phyloP scores from a whole-genome alignment of 2,888 invertebrate species.

The Papilio protenor region DNA sequence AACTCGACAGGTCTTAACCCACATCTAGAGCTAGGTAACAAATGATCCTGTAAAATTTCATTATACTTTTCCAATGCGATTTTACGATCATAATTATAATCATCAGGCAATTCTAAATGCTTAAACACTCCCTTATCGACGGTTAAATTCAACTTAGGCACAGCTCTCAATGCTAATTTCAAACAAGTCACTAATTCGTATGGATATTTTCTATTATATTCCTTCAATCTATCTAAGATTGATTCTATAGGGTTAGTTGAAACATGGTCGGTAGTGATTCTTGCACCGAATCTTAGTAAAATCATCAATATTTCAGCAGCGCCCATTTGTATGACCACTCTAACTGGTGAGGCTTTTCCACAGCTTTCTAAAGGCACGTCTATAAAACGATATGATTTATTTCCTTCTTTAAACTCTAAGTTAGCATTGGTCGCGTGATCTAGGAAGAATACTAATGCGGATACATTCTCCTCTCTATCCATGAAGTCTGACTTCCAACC shows the following conservation, averaged over 20 bases:
- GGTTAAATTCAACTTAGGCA: constrained; percentile 84
- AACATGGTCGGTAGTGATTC: constrained; percentile 83
- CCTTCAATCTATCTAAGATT: constrained; percentile 86
- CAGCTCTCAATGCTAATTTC: constrained; percentile 86
- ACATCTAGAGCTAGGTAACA: constrained; percentile 85
- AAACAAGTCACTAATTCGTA: constrained; percentile 89
- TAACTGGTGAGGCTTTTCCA: constrained; percentile 88
- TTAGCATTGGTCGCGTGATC: constrained; percentile 89
- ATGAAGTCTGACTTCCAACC: constrained; percentile 95
- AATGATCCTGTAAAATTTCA: constrained; percentile 82
- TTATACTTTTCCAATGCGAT: constrained; percentile 73
- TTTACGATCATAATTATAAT: constrained; percentile 78
- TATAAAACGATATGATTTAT: constrained; percentile 84
- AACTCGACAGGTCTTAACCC: constrained; percentile 87
- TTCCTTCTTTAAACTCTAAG: constrained; percentile 81
- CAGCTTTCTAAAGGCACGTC: constrained; percentile 94
- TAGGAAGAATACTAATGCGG: constrained; percentile 90
- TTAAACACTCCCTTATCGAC: constrained; percentile 66
- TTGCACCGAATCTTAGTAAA: constrained; percentile 89
- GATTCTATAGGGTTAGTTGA: constrained; percentile 86
- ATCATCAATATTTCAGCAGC: constrained; percentile 90
- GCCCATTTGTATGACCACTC: constrained; percentile 90
- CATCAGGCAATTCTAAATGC: constrained; percentile 67
- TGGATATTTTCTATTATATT: constrained; percentile 86
- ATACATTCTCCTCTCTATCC: constrained; percentile 90